Percentiles rank a stretch among this genome's conserved stretches.
phyloP scores from a whole-genome alignment of 1,140 invertebrate species.

The Formica selysi region DNA sequence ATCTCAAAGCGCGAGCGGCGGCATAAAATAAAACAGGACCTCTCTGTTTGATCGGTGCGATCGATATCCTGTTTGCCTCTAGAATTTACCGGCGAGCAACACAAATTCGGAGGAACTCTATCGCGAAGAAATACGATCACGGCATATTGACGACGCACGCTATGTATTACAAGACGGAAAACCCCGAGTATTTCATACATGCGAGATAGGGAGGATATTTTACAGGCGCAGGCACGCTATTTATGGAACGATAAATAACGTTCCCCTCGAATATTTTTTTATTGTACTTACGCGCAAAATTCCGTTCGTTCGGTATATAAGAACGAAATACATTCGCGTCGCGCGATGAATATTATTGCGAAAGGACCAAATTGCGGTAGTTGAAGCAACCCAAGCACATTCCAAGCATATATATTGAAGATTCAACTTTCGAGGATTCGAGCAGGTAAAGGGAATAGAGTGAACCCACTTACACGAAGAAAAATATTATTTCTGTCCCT shows the following conservation, averaged over 20 bases:
- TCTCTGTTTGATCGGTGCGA: constrained; percentile 48
- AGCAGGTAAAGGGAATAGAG: constrained; percentile 25
- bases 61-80: constrained; percentile 44
- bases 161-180: constrained; percentile 33
- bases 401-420: constrained; percentile 34
- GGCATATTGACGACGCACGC: constrained; percentile 48
- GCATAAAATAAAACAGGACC: constrained; percentile 57
- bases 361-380: constrained; percentile 26
- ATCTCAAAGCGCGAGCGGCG: constrained; percentile 39
- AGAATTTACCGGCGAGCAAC: constrained; percentile 27
- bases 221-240: not conserved
- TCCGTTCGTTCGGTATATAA: constrained; percentile 26
- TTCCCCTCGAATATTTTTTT: constrained; percentile 41
- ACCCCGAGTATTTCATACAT: constrained; percentile 40
- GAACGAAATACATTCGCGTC: constrained; percentile 29
- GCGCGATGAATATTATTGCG: constrained; percentile 49
- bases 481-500: constrained; percentile 53
- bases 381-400: constrained; percentile 35
- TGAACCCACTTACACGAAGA: constrained; percentile 44
- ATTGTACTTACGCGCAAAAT: constrained; percentile 23
- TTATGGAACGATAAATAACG: constrained; percentile 45
- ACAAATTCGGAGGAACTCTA: constrained; percentile 52
- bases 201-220: constrained; percentile 4
- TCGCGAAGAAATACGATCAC: constrained; percentile 52
- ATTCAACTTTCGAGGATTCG: constrained; percentile 29